Conservation (phyloP, 2,797 vertebrate genomes). For the Percopsis omiscomaycus region DNA sequence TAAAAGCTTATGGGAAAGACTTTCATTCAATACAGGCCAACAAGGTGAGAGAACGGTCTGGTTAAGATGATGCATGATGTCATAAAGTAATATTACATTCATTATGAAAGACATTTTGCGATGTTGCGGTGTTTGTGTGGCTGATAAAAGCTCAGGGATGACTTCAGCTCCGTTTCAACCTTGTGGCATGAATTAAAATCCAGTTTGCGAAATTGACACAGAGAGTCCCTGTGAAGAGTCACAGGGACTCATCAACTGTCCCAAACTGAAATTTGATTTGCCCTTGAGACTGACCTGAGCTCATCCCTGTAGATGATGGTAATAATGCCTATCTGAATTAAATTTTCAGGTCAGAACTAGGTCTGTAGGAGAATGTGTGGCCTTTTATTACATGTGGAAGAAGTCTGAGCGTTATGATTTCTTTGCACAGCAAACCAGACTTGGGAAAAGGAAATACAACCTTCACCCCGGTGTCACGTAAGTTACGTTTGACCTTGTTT, state of each 20-base stretch:
- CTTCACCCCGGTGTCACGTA: conserved; percentile 96
- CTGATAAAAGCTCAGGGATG: conserved; percentile 30
- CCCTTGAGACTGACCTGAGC: conserved; percentile 41
- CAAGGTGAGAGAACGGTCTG: conserved; percentile 80
- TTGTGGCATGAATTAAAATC: conserved; percentile 41
- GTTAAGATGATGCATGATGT: too few species aligned
- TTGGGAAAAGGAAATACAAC: conserved; percentile 98
- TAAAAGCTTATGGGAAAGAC: conserved; percentile 95
- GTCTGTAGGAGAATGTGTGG: conserved; percentile 97
- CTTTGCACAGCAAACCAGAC: conserved; percentile 96
- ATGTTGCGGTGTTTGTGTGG: conserved; percentile 28
- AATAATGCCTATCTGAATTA: conserved; percentile 77
- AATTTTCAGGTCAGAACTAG: conserved; percentile 91
- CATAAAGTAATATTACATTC: neutral
- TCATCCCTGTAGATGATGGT: conserved; percentile 50
- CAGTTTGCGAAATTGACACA: too few species aligned
- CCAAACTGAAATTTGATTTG: conserved; percentile 34
- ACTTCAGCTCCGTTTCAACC: conserved; percentile 40
- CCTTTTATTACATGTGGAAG: conserved; percentile 99
- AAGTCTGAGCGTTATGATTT: conserved; percentile 98
- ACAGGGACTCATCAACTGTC: too few species aligned
- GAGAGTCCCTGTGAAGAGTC: conserved; percentile 3
- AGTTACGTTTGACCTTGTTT: conserved; percentile 64
- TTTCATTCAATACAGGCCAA: conserved; percentile 96
- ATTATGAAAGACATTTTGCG: conserved; percentile 11